Evolutionary conservation across 2,113 vertebrate genomes (phyloP), one percentile per base, ranked within the genome.

Genomic region (Ellobius talpinus): DNA sequence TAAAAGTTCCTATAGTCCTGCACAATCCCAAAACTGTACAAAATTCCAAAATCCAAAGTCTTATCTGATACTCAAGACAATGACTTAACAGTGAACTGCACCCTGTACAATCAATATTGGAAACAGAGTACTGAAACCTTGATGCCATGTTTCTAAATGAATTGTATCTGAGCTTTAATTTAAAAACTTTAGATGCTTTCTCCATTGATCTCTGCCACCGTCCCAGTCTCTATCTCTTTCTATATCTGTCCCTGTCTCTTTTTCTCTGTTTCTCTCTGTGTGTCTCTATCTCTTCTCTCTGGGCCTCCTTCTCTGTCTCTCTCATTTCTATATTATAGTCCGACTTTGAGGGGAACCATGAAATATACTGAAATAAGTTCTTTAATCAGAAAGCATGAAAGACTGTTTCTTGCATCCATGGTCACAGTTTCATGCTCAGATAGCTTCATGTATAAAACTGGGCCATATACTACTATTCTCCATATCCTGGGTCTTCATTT

Each of bases 381-480:
- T n/a, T 79, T 8, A 79, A 55, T 52, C 31, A 55, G 16, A 36
- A 79, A 36, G 17, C 17, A 33, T 50, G 19, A 21, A 52, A 8
- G 8, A 52, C 14, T 52, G 47, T 17, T 73, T 3, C 21, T 52
- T 33, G 50, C 31, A 36, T 36, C 16, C 50, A 55, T 79, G 50
- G 3, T 36, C 8, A 19, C 3, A 36, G 17, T 9, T 36, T 79
- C 16, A 36, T 33, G 16, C 17, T 11, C 9, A 9, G 3, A 29
- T 11, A 79, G 77, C 77, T 23, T 79, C 50, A 55, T 36, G 4
- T 78, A 33, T 19, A 52, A 31, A 31, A 1, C 31, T 17, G 76
- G 29, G 16, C 7, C 6, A 17, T 19, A 33, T 19, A 16, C 0
- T 52, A 7, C 17, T 52, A 6, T 52, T 23, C 3, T 11, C 9